Evolutionary conservation across 2,888 invertebrate species (phyloP), one percentile per base, ranked within the genome.

Genomic region (Cephus nigrinus): DNA sequence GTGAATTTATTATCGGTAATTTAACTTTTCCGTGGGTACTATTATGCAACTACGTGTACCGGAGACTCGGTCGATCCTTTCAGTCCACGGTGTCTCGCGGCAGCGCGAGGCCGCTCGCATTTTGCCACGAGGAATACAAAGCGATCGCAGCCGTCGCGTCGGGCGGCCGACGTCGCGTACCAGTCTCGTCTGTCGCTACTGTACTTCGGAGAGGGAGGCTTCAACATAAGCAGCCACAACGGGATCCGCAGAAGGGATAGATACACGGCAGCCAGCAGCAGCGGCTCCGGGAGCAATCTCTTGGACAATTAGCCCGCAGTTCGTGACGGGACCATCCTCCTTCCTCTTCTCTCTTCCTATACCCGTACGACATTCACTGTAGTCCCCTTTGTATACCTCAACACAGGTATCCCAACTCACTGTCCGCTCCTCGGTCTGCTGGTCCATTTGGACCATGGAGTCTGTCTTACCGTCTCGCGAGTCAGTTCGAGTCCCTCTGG

Each of bases 271-370:
- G 74, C 76, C 74, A 40, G 74, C 81, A 77, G 81, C 82, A 79
- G 83, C 83, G 80, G 86, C 86, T 84, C 86, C 89, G 83, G 89
- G 89, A 85, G 88, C 89, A 90, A 91, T 89, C 89, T 90, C 85
- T 86, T 82, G 88, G 91, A 90, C 90, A 90, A 91, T 90, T 89
- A 90, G 90, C 89, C 87, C 86, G 83, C 82, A 75, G 88, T 89
- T 91, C 90, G 90, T 90, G 91, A 90, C 89, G 90, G 88, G 87
- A 88, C 85, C 89, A 86, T 86, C 88, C 86, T 85, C 83, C 82
- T 84, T 80, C 68, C 30, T 82, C 81, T 81, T 81, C 82, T 78
- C 74, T n/a, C 71, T 15, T 12, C 71, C 31, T 71, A 30, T 30
- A 30, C 72, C 75, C 79, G 80, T 0, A 55, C 55, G 55, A 55